These are phyloP conservation scores for Meriones psammophilus DNA, from an alignment of 2,797 vertebrate species.

Conservation along the genomic window DNA sequence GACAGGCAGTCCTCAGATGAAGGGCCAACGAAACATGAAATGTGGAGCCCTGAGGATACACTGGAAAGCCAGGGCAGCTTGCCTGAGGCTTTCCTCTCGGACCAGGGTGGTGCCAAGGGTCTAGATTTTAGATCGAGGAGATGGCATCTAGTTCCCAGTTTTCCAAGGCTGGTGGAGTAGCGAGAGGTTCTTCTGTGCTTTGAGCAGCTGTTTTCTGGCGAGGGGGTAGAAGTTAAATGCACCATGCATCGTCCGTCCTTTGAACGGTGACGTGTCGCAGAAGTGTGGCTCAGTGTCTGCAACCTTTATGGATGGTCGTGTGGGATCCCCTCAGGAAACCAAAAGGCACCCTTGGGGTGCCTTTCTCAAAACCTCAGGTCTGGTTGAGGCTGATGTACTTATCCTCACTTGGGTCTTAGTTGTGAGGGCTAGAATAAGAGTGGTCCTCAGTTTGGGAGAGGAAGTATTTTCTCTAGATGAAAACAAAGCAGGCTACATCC, in stretches of 20 bases:
- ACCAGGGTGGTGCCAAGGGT: not conserved
- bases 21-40: not conserved
- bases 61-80: not conserved
- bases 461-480: slow-evolving; percentile 35
- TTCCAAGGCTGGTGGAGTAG: no score
- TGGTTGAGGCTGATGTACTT: not conserved
- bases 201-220: no score
- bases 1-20: not conserved
- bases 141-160: not conserved
- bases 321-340: no score
- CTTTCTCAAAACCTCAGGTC: not conserved
- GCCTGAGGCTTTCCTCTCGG: not conserved
- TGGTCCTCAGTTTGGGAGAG: not conserved
- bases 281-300: no score
- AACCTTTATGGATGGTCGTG: no score
- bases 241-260: no score
- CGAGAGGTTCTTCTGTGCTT: no score
- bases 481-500: not conserved
- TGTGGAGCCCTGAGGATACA: not conserved
- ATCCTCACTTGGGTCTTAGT: not conserved
- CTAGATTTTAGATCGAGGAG: not conserved
- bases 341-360: no score
- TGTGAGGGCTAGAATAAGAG: not conserved
- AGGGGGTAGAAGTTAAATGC: no score
- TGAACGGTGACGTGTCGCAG: no score